Percentiles rank a stretch among this genome's conserved stretches.
These are phyloP conservation scores for Apamea crenata DNA, from an alignment of 2,888 invertebrate genomes.

Conservation along the genomic window DNA sequence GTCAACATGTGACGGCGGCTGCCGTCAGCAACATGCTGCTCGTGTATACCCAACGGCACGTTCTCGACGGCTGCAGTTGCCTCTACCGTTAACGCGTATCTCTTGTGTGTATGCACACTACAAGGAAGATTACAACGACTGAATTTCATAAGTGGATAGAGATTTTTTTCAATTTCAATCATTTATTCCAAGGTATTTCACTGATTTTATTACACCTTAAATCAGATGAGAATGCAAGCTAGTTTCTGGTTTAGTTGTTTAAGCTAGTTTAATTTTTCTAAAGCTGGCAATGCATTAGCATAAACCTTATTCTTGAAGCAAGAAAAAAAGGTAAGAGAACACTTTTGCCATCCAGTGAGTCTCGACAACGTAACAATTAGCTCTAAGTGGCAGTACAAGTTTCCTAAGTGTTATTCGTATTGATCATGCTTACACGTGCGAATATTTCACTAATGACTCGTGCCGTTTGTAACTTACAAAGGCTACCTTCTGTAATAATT, in stretches of 20 bases:
- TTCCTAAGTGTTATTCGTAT: conserved; percentile 11
- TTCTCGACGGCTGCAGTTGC: neutral
- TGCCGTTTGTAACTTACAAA: neutral
- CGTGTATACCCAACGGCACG: neutral
- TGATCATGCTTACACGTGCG: conserved; percentile 12
- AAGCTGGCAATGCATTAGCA: neutral
- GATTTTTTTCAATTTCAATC: neutral
- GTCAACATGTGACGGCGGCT: no score
- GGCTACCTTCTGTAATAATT: neutral
- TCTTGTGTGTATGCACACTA: neutral
- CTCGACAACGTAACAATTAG: neutral
- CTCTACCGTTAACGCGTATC: neutral
- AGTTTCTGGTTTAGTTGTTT: neutral
- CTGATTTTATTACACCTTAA: neutral
- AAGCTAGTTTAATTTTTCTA: neutral
- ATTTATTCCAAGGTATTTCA: neutral
- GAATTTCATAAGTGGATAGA: neutral
- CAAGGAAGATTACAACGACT: neutral
- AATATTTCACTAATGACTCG: conserved; percentile 4
- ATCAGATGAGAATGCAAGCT: neutral
- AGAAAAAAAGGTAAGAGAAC: neutral
- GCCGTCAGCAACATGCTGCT: no score
- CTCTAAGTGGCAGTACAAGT: neutral
- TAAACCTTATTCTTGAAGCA: neutral
- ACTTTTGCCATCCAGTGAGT: neutral